Conservation (phyloP, 2,797 vertebrate species). For the Morus bassanus region DNA sequence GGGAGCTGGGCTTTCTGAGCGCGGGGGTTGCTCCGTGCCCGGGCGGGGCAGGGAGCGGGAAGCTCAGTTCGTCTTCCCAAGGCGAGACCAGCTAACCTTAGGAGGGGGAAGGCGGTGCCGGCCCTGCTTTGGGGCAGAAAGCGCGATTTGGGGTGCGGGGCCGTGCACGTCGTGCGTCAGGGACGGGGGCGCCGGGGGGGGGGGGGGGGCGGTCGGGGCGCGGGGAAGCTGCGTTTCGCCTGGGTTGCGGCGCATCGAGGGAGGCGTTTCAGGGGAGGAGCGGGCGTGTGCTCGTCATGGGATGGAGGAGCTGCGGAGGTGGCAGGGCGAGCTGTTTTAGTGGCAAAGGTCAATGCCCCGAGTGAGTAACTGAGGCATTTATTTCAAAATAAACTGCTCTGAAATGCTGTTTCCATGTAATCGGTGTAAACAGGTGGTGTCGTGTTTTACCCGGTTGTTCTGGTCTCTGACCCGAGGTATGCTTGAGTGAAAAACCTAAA, state of each 20-base stretch:
- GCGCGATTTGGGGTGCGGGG: rapidly evolving
- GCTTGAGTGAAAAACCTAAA: background rate
- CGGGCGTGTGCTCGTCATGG: background rate
- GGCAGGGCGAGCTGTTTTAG: background rate
- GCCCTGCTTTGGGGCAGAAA: background rate
- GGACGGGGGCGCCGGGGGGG: background rate
- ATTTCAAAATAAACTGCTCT: background rate
- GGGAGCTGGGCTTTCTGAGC: rapidly evolving
- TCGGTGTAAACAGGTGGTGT: background rate
- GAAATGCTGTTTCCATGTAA: background rate
- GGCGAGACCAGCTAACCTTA: rapidly evolving
- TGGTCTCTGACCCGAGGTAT: background rate
- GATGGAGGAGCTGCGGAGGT: background rate
- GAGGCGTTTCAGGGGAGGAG: background rate
- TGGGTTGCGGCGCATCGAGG: rapidly evolving
- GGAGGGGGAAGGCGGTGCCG: background rate
- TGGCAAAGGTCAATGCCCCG: background rate
- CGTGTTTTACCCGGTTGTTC: background rate
- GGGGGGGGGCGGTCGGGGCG: rapidly evolving
- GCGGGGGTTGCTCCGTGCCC: rapidly evolving
- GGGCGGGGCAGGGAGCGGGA: background rate
- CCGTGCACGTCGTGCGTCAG: rapidly evolving
- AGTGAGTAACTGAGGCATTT: background rate
- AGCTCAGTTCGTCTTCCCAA: rapidly evolving
- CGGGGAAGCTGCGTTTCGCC: background rate